phyloP scores from a whole-genome alignment of 2,888 invertebrate species.

The Zeuzera pyrina region DNA sequence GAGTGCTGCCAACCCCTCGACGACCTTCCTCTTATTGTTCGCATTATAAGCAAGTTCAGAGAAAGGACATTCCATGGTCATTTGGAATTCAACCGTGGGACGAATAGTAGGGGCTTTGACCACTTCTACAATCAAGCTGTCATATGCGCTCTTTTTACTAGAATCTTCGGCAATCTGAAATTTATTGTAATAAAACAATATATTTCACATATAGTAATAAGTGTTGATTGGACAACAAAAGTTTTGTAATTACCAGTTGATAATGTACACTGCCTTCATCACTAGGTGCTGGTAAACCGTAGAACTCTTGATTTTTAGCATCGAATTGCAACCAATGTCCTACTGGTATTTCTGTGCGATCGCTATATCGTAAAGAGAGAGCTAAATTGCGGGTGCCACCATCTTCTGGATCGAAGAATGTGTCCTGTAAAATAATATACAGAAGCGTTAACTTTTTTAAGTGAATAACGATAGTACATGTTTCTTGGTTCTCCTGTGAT shows the following conservation, averaged over 20 bases:
- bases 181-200: too few relatives aligned
- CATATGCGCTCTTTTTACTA: conserved; percentile 82
- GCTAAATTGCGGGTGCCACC: conserved; percentile 81
- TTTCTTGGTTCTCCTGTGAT: too few relatives aligned
- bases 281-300: conserved; percentile 82
- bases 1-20: conserved; percentile 83
- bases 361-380: conserved; percentile 81
- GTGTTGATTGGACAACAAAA: not conserved
- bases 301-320: conserved; percentile 89
- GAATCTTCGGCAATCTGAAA: conserved; percentile 80
- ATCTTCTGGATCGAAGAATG: conserved; percentile 92
- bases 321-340: conserved; percentile 93
- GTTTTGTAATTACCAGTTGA: conserved; percentile 71
- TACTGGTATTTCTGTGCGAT: conserved; percentile 76
- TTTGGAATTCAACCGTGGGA: conserved; percentile 85
- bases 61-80: conserved; percentile 81
- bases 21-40: conserved; percentile 82
- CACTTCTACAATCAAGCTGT: conserved; percentile 85
- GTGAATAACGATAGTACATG: too few relatives aligned
- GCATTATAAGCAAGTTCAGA: conserved; percentile 81
- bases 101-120: conserved; percentile 75
- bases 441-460: too few relatives aligned
- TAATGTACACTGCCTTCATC: conserved; percentile 85
- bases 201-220: not conserved
- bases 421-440: too few relatives aligned